These are phyloP conservation scores for Limenitis camilla DNA, from an alignment of 2,888 invertebrate genomes.

Conservation along the genomic window DNA sequence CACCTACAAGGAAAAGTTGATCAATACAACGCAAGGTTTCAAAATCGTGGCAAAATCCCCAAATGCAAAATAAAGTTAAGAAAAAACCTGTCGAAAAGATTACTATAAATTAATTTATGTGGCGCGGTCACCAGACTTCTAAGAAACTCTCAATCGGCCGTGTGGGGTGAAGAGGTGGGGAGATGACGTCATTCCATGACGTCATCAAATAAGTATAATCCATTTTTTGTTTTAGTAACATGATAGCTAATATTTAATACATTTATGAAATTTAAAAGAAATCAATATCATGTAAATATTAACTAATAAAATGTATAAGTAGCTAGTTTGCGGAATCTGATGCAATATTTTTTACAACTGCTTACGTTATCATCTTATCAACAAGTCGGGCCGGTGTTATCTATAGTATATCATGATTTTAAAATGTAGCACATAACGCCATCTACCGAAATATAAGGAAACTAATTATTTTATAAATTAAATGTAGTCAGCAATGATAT, in stretches of 20 bases:
- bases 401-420: not conserved
- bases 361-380: too few relatives aligned
- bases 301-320: not conserved
- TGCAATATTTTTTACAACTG: too few relatives aligned
- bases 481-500: too few relatives aligned
- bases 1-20: conserved; percentile 11
- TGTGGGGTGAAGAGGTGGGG: conserved; percentile 29
- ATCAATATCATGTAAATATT: too few relatives aligned
- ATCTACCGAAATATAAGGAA: conserved; percentile 34
- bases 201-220: conserved; percentile 46
- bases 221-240: not conserved
- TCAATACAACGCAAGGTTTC: conserved; percentile 1
- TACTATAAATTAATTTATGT: conserved; percentile 27
- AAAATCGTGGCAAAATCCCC: conserved; percentile 3
- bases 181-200: conserved; percentile 53
- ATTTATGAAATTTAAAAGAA: too few relatives aligned
- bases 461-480: too few relatives aligned
- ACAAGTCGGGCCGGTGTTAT: not conserved
- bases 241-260: not conserved
- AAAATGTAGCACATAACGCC: conserved; percentile 32
- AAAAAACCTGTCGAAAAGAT: conserved; percentile 17
- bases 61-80: not conserved
- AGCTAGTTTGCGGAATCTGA: too few relatives aligned
- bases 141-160: conserved; percentile 39
- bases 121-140: conserved; percentile 40